Conservation (phyloP, 1,140 invertebrate species). For the Eumaeus atala region DNA sequence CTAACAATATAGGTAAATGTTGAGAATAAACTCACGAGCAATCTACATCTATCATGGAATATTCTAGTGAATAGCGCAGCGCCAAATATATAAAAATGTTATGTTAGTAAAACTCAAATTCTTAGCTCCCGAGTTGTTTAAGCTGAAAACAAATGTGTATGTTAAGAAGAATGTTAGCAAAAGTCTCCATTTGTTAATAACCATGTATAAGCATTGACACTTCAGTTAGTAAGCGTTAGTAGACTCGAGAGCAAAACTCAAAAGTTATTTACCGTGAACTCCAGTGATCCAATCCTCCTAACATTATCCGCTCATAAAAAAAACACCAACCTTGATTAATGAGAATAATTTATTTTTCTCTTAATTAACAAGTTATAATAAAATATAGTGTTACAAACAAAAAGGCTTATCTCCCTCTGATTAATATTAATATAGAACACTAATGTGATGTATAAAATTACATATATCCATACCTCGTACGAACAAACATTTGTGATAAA, state of each 20-base stretch:
- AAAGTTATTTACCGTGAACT: slow-evolving; percentile 17
- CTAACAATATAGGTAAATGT: too few relatives aligned
- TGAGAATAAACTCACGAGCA: too few relatives aligned
- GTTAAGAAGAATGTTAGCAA: not conserved
- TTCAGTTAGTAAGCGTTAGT: slow-evolving; percentile 1
- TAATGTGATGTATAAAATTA: slow-evolving; percentile 12
- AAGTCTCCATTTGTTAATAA: not conserved
- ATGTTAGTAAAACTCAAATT: too few relatives aligned
- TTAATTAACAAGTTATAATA: slow-evolving; percentile 16
- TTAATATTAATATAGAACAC: not conserved
- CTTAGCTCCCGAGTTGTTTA: not conserved
- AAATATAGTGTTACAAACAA: slow-evolving; percentile 7
- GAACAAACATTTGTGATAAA: slow-evolving; percentile 10
- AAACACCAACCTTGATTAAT: slow-evolving; percentile 19
- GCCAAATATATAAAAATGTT: too few relatives aligned
- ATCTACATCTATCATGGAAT: too few relatives aligned
- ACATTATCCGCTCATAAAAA: slow-evolving; percentile 13
- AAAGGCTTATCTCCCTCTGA: not conserved
- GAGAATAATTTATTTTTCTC: slow-evolving; percentile 17
- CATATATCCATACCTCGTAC: slow-evolving; percentile 13
- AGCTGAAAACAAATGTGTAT: not conserved
- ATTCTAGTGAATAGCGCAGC: too few relatives aligned
- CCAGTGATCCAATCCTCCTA: slow-evolving; percentile 15
- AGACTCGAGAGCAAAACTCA: slow-evolving; percentile 10
- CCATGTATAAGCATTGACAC: slow-evolving; percentile 5